These are phyloP conservation scores for Cyclura pinguis DNA, from an alignment of 2,797 vertebrate genomes.

Conservation along the genomic window DNA sequence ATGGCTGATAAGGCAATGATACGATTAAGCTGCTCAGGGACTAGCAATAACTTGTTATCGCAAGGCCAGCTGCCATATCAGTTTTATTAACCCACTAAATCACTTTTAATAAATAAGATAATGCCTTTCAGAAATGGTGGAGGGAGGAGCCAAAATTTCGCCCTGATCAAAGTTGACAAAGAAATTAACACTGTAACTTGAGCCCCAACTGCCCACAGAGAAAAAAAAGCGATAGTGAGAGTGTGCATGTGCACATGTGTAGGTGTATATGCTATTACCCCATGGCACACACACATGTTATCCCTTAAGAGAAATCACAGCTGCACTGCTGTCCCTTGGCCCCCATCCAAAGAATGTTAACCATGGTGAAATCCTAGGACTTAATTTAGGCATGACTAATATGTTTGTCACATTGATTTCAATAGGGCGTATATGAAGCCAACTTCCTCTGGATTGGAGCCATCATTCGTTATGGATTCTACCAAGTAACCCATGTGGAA, in stretches of 20 bases:
- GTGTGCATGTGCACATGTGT: accelerated
- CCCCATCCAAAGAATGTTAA: not conserved
- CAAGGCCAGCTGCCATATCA: conserved; percentile 83
- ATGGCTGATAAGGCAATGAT: conserved; percentile 86
- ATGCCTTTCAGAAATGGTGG: conserved; percentile 79
- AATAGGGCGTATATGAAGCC: not conserved
- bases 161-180: conserved; percentile 79
- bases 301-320: not conserved
- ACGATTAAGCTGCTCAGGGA: conserved; percentile 82
- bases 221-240: too few relatives aligned
- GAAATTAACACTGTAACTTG: conserved; percentile 81
- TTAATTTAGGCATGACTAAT: conserved; percentile 5
- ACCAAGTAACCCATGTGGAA: not conserved
- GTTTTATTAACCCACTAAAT: conserved; percentile 86
- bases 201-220: conserved; percentile 65
- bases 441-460: not conserved
- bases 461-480: not conserved
- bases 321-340: not conserved
- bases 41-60: conserved; percentile 83
- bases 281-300: not conserved
- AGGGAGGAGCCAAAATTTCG: conserved; percentile 77
- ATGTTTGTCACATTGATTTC: not conserved
- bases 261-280: not conserved
- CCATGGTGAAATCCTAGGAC: too few relatives aligned
- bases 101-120: conserved; percentile 85